phyloP scores from a whole-genome alignment of 2,113 vertebrate species.

The Procavia capensis region DNA sequence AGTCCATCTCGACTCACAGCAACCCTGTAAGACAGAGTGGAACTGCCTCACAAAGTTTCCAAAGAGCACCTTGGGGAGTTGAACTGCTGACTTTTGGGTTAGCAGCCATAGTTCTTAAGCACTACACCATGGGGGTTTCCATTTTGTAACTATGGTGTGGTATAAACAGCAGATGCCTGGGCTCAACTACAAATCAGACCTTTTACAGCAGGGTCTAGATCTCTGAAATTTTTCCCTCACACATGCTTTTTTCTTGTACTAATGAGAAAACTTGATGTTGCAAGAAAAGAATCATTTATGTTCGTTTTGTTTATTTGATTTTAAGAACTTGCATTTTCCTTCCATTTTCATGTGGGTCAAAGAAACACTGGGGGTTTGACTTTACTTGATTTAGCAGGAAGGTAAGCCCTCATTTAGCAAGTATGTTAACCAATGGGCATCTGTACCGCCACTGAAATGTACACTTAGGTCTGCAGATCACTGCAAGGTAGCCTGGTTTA shows the following conservation, averaged over 20 bases:
- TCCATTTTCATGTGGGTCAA: neutral
- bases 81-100: too few relatives aligned
- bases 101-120: too few relatives aligned
- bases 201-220: neutral
- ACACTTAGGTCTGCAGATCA: neutral
- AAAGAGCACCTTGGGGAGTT: too few relatives aligned
- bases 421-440: neutral
- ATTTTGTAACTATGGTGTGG: too few relatives aligned
- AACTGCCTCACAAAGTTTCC: too few relatives aligned
- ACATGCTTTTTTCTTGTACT: neutral
- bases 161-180: neutral
- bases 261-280: neutral
- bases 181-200: neutral
- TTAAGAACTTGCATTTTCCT: neutral
- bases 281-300: neutral
- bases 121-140: too few relatives aligned
- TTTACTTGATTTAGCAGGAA: neutral
- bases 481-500: neutral
- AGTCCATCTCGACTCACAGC: too few relatives aligned
- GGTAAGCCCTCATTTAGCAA: neutral
- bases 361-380: neutral
- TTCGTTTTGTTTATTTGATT: neutral
- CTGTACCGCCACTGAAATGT: neutral
- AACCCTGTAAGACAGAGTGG: too few relatives aligned
- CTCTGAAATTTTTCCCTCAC: neutral